Conservation (phyloP, 2,113 vertebrate species). For the Ceyx cyanopectus region DNA sequence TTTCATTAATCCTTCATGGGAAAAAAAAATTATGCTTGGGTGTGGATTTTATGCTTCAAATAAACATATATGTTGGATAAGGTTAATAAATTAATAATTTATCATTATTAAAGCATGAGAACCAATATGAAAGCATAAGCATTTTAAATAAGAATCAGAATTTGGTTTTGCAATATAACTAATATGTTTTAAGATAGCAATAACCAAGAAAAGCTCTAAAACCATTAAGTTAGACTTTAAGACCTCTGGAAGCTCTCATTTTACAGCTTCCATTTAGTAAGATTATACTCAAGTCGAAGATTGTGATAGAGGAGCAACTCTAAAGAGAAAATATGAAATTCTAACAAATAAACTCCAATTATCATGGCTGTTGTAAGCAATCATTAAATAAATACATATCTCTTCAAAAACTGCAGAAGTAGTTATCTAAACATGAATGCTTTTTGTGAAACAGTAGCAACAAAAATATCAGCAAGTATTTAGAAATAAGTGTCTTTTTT, state of each 20-base stretch:
- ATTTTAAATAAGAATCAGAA: background rate
- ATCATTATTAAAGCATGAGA: background rate
- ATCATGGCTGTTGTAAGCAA: background rate
- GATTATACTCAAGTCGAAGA: background rate
- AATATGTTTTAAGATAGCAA: background rate
- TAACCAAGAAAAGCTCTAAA: background rate
- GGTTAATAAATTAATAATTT: background rate
- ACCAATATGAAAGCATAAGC: background rate
- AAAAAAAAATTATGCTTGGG: background rate
- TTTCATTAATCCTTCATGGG: background rate
- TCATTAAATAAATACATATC: background rate
- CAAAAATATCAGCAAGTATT: background rate
- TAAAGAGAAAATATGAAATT: background rate
- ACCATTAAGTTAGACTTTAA: background rate
- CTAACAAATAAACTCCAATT: background rate
- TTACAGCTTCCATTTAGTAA: background rate
- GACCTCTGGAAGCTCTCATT: background rate
- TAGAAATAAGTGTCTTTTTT: background rate
- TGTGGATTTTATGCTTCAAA: background rate
- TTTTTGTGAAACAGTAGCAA: background rate
- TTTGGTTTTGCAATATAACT: background rate
- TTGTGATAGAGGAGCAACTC: background rate
- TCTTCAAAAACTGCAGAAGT: background rate
- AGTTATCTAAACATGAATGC: background rate
- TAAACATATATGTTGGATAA: background rate